Percentiles rank a stretch among this genome's conserved stretches.
Evolutionary conservation across 2,797 vertebrate genomes (phyloP).

Genomic region (Xyrichtys novacula): DNA sequence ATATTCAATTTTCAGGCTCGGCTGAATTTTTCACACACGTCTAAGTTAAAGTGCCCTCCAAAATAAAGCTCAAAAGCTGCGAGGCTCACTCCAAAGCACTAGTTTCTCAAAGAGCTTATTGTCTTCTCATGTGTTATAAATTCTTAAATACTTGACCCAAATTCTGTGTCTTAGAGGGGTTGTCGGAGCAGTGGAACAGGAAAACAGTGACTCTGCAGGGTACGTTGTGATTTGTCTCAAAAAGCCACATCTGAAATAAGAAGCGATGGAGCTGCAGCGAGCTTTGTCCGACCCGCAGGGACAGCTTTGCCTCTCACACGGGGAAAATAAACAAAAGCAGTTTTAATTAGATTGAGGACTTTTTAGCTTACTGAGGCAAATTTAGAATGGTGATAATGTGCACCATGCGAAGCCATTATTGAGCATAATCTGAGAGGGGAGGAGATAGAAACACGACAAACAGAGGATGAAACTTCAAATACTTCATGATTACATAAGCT

Average conservation of each 20-base stretch:
- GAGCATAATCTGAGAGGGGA: neutral
- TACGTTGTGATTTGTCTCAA: conserved; percentile 27
- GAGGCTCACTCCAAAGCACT: conserved; percentile 17
- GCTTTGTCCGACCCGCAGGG: conserved; percentile 5
- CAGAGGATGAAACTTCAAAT: neutral
- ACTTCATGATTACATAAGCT: neutral
- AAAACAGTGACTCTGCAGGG: conserved; percentile 58
- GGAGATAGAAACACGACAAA: neutral
- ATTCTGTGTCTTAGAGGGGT: conserved; percentile 53
- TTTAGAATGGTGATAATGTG: conserved; percentile 18
- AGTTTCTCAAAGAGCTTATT: conserved; percentile 40
- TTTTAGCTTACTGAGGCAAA: conserved; percentile 16
- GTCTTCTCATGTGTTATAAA: conserved; percentile 68
- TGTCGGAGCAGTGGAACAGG: conserved; percentile 44
- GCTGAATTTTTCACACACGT: conserved; percentile 13
- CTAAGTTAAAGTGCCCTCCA: conserved; percentile 19
- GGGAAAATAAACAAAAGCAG: conserved; percentile 37
- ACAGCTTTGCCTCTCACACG: neutral
- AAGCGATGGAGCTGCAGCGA: conserved; percentile 17
- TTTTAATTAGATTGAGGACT: conserved; percentile 23
- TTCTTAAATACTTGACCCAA: conserved; percentile 71
- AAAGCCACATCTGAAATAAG: conserved; percentile 25
- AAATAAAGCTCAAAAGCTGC: neutral
- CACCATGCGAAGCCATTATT: neutral
- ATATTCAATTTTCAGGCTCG: neutral